A percentile compares a stretch with the other conserved stretches of the same genome.
These are phyloP conservation scores for Pelosia muscerda DNA, from an alignment of 2,888 invertebrate genomes.

Conservation along the genomic window DNA sequence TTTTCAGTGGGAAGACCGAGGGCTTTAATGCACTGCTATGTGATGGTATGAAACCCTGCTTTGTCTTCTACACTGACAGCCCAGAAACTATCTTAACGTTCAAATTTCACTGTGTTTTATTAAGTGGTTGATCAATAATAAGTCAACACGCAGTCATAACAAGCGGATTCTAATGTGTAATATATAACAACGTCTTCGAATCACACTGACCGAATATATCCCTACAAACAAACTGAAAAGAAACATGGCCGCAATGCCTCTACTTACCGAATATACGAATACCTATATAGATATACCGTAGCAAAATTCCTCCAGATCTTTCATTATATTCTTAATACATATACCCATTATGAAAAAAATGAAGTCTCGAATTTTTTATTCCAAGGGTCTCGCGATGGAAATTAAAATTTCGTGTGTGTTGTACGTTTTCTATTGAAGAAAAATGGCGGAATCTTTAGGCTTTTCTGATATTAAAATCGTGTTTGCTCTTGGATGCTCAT, in stretches of 20 bases:
- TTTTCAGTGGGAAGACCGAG: no score
- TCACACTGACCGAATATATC: no score
- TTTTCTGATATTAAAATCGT: slow-evolving; percentile 8
- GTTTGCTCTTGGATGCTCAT: not conserved
- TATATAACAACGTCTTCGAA: no score
- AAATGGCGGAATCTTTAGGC: slow-evolving; percentile 4
- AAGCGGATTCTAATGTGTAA: no score
- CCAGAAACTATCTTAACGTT: no score
- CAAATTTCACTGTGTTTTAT: no score
- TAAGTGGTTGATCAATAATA: no score
- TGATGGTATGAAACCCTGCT: no score
- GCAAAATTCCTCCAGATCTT: not conserved
- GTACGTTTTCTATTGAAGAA: slow-evolving; percentile 7
- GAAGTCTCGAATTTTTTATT: slow-evolving; percentile 12
- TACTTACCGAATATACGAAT: not conserved
- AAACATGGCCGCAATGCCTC: not conserved
- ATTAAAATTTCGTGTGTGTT: slow-evolving; percentile 12
- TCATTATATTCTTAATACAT: slow-evolving; percentile 14
- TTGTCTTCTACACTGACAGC: no score
- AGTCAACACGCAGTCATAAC: no score
- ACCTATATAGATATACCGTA: not conserved
- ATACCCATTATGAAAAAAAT: slow-evolving; percentile 12
- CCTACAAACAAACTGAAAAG: no score
- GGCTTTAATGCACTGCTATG: no score
- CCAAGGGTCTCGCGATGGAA: slow-evolving; percentile 8